Base-by-base conservation (phyloP, 2,113 vertebrate genomes). In the Calonectris borealis region DNA sequence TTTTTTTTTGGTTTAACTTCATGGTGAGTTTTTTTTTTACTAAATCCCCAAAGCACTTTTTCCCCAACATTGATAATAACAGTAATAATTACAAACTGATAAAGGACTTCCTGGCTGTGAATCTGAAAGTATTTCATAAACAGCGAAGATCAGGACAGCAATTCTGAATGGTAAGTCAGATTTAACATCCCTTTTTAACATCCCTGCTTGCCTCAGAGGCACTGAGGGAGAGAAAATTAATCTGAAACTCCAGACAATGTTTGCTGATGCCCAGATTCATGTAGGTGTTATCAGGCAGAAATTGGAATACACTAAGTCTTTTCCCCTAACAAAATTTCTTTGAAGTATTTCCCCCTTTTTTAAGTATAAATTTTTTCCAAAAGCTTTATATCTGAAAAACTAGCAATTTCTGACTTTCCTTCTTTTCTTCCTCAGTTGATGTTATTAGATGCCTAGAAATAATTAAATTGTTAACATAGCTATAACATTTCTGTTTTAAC, bases 81-180 rank as follows among this genome's bases (percentile, higher is more conserved):
- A 73, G 21, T 25, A 76, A 70, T 57, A 92, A 85, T 66, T 84
- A 16, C 8, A 78, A 61, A 82, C n/a, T 19, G 26, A 69, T 57
- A 88, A 32, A 52, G 1, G 26, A 60, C 34, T 82, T 40, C 12
- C 36, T 83, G 29, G 10, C 31, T 88, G 44, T 83, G 71, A 88
- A 51, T 95, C 48, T 86, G n/a, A 55, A 88, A 88, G 13, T 27
- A 64, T 83, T 88, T 94, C 8, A 65, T 48, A 65, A 85, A 42
- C 38, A 68, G 19, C 4, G 4, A 92, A 90, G 29, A 89, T 69
- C 10, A 25, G 18, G 21, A 57, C n/a, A 77, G 36, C 12, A 78
- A 40, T 79, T 93, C 31, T 75, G 48, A 89, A 66, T 7, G 13
- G 7, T 34, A 73, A 73, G 26, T 84, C 36, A 93, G 52, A 51